Percentiles rank a stretch among this genome's conserved stretches.
These are phyloP conservation scores for Epizoanthus stellaris DNA, from an alignment of 92 coral and sea anemone species.

Conservation along the genomic window DNA sequence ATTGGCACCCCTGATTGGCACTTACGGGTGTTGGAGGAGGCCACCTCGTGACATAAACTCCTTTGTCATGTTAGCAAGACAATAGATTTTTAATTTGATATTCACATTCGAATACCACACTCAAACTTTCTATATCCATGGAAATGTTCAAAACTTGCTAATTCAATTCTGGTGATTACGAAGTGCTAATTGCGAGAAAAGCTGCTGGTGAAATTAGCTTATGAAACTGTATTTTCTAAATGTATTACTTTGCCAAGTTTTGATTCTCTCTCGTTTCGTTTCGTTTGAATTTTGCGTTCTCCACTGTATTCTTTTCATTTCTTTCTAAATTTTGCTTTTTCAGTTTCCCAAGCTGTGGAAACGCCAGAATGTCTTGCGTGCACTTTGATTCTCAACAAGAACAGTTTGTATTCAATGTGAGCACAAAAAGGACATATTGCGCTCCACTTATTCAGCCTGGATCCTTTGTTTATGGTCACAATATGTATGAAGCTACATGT, in stretches of 20 bases:
- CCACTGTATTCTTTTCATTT: background rate
- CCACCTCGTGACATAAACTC: conserved; percentile 51
- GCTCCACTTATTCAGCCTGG: background rate
- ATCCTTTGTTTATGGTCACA: conserved; percentile 22
- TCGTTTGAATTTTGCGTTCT: too few species aligned
- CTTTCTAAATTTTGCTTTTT: background rate
- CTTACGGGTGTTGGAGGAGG: conserved; percentile 41
- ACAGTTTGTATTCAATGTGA: background rate
- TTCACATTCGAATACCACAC: conserved; percentile 72
- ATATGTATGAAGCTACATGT: conserved; percentile 13
- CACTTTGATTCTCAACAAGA: background rate
- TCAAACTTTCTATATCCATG: conserved; percentile 81
- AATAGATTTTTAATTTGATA: conserved; percentile 59
- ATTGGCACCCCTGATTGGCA: conserved; percentile 96
- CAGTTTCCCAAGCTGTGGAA: background rate
- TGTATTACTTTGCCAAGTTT: background rate
- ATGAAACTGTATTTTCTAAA: background rate
- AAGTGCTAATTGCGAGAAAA: conserved; percentile 26
- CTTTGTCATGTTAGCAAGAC: conserved; percentile 54
- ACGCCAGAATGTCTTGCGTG: background rate
- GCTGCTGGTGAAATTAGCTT: conserved; percentile 7
- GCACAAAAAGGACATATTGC: background rate
- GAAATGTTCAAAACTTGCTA: conserved; percentile 50
- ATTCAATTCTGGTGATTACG: conserved; percentile 35
- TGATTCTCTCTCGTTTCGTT: background rate